A percentile compares a stretch with the other conserved stretches of the same genome.
phyloP scores from a whole-genome alignment of 2,888 invertebrate species.

The Fissipunctia ypsillon region DNA sequence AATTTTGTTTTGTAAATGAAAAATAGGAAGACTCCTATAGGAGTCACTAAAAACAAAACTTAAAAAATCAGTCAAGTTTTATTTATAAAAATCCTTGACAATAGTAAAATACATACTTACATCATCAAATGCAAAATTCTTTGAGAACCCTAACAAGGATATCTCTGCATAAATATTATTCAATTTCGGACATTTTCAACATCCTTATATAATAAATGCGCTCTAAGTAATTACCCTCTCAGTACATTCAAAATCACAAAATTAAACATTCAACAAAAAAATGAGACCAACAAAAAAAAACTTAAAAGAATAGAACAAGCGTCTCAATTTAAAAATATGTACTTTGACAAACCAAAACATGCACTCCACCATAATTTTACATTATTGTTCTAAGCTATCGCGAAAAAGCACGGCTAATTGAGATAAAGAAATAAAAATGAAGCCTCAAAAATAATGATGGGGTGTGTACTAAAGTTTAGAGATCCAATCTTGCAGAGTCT shows the following conservation, averaged over 20 bases:
- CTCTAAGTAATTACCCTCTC: conserved; percentile 22
- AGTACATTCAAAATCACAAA: conserved; percentile 51
- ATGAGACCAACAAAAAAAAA: conserved; percentile 29
- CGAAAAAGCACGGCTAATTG: conserved; percentile 20
- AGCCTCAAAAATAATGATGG: conserved; percentile 33
- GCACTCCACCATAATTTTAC: conserved; percentile 6
- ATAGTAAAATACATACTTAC: conserved; percentile 49
- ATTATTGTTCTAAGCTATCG: conserved; percentile 23
- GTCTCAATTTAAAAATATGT: conserved; percentile 36
- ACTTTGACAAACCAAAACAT: conserved; percentile 41
- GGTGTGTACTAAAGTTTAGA: conserved; percentile 85
- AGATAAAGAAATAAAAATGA: conserved; percentile 17
- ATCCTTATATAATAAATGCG: conserved; percentile 48
- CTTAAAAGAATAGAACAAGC: conserved; percentile 21
- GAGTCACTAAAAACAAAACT: background rate
- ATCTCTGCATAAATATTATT: conserved; percentile 39
- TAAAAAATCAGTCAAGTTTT: conserved; percentile 72
- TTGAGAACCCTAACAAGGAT: conserved; percentile 42
- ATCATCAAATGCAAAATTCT: conserved; percentile 49
- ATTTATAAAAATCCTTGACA: conserved; percentile 67
- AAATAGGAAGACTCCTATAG: background rate
- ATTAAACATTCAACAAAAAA: conserved; percentile 28
- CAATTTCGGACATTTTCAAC: conserved; percentile 48
- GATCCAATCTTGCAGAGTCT: conserved; percentile 93
- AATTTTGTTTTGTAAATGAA: background rate